Percentiles rank a stretch among this genome's conserved stretches.
Evolutionary conservation across 2,113 vertebrate species (phyloP).

Genomic region (Gadus chalcogrammus): DNA sequence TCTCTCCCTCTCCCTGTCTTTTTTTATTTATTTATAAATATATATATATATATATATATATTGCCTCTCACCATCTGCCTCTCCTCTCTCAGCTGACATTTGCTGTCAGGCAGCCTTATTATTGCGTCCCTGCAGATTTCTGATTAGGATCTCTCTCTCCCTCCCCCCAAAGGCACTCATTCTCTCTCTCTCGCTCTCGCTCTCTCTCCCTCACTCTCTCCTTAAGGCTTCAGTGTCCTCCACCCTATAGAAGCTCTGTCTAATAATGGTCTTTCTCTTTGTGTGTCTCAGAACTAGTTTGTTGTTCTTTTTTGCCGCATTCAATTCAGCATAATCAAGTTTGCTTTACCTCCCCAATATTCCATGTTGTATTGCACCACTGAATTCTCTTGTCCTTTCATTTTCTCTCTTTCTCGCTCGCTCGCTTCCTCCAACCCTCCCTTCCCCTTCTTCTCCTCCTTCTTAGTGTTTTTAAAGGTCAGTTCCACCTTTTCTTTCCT

Average conservation of each 20-base stretch:
- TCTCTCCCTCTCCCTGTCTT: slow-evolving; percentile 17
- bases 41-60: no score
- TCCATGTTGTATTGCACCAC: slow-evolving; percentile 42
- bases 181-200: slow-evolving; percentile 20
- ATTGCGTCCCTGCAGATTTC: slow-evolving; percentile 68
- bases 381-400: slow-evolving; percentile 37
- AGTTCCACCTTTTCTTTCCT: slow-evolving; percentile 33
- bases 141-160: slow-evolving; percentile 58
- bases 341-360: slow-evolving; percentile 37
- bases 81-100: slow-evolving; percentile 65
- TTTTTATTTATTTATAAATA: no score
- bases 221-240: slow-evolving; percentile 17
- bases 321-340: slow-evolving; percentile 52
- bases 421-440: neutral
- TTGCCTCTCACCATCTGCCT: slow-evolving; percentile 4
- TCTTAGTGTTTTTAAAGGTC: slow-evolving; percentile 55
- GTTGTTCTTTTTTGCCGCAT: slow-evolving; percentile 35
- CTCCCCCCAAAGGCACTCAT: slow-evolving; percentile 19
- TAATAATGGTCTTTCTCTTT: slow-evolving; percentile 30
- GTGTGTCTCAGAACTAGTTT: slow-evolving; percentile 14
- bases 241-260: neutral
- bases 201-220: neutral
- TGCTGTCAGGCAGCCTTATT: slow-evolving; percentile 71
- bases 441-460: neutral
- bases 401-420: slow-evolving; percentile 29